phyloP scores from a whole-genome alignment of 2,113 vertebrate species.

The Coryphaenoides rupestris region DNA sequence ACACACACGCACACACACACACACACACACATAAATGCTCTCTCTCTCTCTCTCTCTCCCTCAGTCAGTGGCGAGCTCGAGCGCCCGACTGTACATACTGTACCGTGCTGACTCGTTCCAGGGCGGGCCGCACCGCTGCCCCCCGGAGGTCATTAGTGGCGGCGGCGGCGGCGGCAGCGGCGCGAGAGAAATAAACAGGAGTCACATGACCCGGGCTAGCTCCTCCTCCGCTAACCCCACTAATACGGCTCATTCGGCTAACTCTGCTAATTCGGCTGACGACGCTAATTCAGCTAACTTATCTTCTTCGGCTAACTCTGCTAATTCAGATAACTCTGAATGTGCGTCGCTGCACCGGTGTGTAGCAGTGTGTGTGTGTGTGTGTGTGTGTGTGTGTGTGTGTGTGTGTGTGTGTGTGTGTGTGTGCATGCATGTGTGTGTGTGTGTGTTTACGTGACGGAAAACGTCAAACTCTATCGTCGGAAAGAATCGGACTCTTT shows the following conservation, averaged over 20 bases:
- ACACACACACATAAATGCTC: too few species aligned
- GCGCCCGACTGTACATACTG: constrained; percentile 23
- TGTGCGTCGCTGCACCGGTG: not conserved
- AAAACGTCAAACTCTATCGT: too few species aligned
- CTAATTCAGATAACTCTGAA: not conserved
- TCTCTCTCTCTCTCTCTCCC: too few species aligned
- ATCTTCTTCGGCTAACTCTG: too few species aligned
- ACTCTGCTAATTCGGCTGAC: not conserved
- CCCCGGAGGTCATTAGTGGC: not conserved
- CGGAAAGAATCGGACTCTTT: too few species aligned
- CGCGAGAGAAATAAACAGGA: constrained; percentile 16
- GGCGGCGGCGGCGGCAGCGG: not conserved
- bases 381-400: too few species aligned
- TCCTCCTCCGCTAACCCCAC: too few species aligned
- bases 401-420: too few species aligned
- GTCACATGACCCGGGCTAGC: constrained; percentile 7
- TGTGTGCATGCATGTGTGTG: too few species aligned
- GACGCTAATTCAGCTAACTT: not conserved
- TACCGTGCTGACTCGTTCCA: constrained; percentile 14
- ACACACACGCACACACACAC: not conserved
- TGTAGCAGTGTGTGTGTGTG: too few species aligned
- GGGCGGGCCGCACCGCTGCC: not conserved
- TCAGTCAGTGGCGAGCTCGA: not conserved
- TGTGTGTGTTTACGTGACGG: too few species aligned
- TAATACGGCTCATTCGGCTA: constrained; percentile 21